Evolutionary conservation across 2,888 invertebrate species (phyloP).

Genomic region (Xestobium rufovillosum): DNA sequence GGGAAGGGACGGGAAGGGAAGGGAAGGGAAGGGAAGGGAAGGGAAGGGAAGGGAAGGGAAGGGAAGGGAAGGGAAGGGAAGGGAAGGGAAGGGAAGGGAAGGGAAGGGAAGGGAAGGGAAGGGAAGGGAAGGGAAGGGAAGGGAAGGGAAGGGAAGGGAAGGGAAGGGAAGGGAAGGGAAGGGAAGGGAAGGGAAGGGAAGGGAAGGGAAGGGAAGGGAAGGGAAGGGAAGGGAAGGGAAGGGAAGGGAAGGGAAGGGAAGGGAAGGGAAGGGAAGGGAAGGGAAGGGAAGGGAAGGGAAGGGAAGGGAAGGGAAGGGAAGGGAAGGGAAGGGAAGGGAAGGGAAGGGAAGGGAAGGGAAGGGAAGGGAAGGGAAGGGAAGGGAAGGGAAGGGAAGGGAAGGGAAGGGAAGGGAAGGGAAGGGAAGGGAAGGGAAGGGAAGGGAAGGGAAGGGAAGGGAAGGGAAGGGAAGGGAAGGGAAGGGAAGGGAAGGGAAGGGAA

Average conservation of each 20-base stretch:
- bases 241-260: conserved; percentile 4
- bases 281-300: no score
- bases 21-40: neutral
- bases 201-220: conserved; percentile 2
- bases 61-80: neutral
- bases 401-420: no score
- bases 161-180: neutral
- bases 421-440: conserved; percentile 4
- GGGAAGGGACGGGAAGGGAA: conserved; percentile 4
- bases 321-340: conserved; percentile 4
- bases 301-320: conserved; percentile 2
- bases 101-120: neutral
- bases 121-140: neutral
- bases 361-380: no score
- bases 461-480: conserved; percentile 4
- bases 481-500: conserved; percentile 4
- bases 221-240: no score
- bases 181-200: neutral
- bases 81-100: neutral
- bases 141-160: neutral
- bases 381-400: no score
- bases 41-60: neutral
- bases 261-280: conserved; percentile 4
- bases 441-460: no score
- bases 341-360: no score